A percentile compares a stretch with the other conserved stretches of the same genome.
Evolutionary conservation across 23 tunicate species (phyloP).

Genomic region (Ascidia mentula): DNA sequence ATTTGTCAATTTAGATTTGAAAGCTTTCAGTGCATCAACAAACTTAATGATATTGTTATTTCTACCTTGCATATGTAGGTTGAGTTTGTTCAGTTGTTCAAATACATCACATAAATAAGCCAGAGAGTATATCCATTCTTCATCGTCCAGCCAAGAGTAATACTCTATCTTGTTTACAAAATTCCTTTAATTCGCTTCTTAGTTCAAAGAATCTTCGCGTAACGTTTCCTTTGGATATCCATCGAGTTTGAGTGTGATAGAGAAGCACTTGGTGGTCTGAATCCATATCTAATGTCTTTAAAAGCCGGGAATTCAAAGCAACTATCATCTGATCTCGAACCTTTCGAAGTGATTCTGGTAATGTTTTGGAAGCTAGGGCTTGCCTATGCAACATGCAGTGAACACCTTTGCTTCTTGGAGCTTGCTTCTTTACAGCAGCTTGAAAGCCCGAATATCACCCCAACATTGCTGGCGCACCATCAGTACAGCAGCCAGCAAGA

Average conservation of each 20-base stretch:
- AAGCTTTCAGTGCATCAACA: slow-evolving; percentile 47
- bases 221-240: slow-evolving; percentile 69
- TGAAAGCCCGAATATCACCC: slow-evolving; percentile 62
- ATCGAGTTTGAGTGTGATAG: slow-evolving; percentile 53
- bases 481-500: slow-evolving; percentile 60
- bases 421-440: slow-evolving; percentile 35
- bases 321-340: slow-evolving; percentile 44
- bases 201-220: slow-evolving; percentile 62
- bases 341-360: slow-evolving; percentile 56
- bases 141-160: slow-evolving; percentile 51
- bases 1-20: slow-evolving; percentile 50
- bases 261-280: slow-evolving; percentile 47
- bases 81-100: slow-evolving; percentile 66
- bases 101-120: slow-evolving; percentile 64
- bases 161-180: slow-evolving; percentile 26
- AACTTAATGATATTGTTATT: slow-evolving; percentile 46
- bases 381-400: slow-evolving; percentile 63
- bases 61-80: slow-evolving; percentile 51
- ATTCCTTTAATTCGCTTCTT: slow-evolving; percentile 19
- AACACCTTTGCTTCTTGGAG: slow-evolving; percentile 51
- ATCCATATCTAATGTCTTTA: slow-evolving; percentile 47
- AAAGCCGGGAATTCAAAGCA: slow-evolving; percentile 33
- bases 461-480: slow-evolving; percentile 71
- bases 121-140: slow-evolving; percentile 50
- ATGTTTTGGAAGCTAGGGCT: slow-evolving; percentile 75